Conservation (phyloP, 2,888 invertebrate genomes). For the Clepsis dumicolana region DNA sequence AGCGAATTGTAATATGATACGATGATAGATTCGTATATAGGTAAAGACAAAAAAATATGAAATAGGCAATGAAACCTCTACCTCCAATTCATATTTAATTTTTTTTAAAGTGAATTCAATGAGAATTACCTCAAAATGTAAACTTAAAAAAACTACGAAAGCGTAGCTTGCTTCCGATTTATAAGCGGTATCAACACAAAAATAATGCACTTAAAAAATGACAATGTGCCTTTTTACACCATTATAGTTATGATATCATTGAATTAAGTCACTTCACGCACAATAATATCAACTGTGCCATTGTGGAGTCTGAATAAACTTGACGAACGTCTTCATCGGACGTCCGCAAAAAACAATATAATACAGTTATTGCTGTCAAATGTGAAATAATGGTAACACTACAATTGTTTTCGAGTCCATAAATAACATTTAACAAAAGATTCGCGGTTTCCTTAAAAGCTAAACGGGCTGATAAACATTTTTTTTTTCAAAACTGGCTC, state of each 20-base stretch:
- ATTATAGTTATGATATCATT: constrained; percentile 51
- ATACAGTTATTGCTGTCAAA: constrained; percentile 84
- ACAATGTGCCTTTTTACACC: constrained; percentile 34
- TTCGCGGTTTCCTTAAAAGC: constrained; percentile 86
- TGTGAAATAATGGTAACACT: constrained; percentile 83
- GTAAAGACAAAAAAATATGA: no score
- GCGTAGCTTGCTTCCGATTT: background rate
- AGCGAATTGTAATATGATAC: no score
- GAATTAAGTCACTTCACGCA: constrained; percentile 58
- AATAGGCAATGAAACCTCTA: no score
- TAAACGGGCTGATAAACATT: constrained; percentile 85
- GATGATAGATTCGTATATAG: no score
- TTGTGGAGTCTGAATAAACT: constrained; percentile 65
- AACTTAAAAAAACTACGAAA: background rate
- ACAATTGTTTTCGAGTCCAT: constrained; percentile 84
- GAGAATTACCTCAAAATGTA: background rate
- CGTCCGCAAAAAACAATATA: constrained; percentile 69
- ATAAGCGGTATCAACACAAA: background rate
- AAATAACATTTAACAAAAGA: constrained; percentile 84
- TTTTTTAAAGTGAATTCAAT: background rate
- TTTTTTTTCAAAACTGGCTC: constrained; percentile 68
- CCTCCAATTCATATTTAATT: no score
- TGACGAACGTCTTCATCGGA: constrained; percentile 73
- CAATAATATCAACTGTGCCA: constrained; percentile 57
- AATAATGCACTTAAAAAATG: background rate